Conservation (phyloP, 2,113 vertebrate genomes). For the Procavia capensis region DNA sequence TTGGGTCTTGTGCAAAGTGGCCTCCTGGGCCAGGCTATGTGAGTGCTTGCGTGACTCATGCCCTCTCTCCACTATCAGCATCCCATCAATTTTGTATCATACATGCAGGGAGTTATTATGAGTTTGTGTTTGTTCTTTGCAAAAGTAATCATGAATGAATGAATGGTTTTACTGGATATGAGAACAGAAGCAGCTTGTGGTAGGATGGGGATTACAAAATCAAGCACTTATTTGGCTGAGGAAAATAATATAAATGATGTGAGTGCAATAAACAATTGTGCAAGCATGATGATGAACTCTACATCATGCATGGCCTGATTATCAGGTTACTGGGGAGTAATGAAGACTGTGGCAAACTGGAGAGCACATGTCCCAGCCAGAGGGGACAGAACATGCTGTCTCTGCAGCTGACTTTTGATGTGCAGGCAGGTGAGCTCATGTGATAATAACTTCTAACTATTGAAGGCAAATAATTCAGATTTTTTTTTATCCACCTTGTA, state of each 20-base stretch:
- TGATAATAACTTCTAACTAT: not conserved
- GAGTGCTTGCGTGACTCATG: not conserved
- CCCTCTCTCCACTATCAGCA: not conserved
- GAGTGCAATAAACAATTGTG: not conserved
- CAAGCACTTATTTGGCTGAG: not conserved
- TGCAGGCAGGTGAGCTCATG: not conserved
- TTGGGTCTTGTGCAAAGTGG: not conserved
- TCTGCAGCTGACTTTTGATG: not conserved
- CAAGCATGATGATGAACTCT: not conserved
- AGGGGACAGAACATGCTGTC: not conserved
- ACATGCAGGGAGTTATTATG: not conserved
- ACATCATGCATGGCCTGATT: not conserved
- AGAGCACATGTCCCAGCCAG: not conserved
- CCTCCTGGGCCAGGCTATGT: not conserved
- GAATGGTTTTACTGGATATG: not conserved
- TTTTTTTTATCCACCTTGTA: not conserved
- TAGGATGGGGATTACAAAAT: not conserved
- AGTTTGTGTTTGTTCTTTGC: not conserved
- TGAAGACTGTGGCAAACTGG: not conserved
- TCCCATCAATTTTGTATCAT: not conserved
- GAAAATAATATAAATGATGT: not conserved
- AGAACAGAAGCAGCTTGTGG: not conserved
- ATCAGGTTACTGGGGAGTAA: not conserved
- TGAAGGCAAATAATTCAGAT: constrained; percentile 22
- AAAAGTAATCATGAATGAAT: not conserved